Conservation (phyloP, 30 jellyfish, hydroid and myxozoan species). For the Hydractinia echinata region DNA sequence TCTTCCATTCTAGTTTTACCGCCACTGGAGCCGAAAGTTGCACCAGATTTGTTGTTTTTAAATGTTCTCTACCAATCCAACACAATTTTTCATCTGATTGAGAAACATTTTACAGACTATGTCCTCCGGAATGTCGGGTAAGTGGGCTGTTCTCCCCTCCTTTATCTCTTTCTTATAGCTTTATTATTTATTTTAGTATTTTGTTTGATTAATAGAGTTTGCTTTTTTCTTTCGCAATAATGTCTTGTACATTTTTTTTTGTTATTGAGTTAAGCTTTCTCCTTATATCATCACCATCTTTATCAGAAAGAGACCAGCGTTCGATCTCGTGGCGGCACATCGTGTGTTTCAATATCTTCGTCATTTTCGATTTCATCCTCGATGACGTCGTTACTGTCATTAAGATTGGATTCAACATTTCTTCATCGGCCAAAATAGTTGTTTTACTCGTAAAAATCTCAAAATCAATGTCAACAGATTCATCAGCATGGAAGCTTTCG, state of each 20-base stretch:
- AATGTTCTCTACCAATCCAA: constrained; percentile 77
- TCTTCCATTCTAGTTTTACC: constrained; percentile 62
- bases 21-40: constrained; percentile 77
- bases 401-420: not conserved
- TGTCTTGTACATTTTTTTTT: not conserved
- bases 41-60: constrained; percentile 81
- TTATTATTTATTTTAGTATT: no score
- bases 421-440: not conserved
- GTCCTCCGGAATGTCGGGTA: constrained; percentile 87
- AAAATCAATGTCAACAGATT: no score
- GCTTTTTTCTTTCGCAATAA: not conserved
- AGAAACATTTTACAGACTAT: constrained; percentile 89
- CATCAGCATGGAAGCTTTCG: no score
- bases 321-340: no score
- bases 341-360: no score
- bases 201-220: no score
- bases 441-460: not conserved
- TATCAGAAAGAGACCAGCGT: not conserved
- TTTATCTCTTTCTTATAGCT: no score
- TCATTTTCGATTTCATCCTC: no score
- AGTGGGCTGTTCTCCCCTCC: constrained; percentile 9
- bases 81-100: constrained; percentile 91
- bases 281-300: not conserved
- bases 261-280: not conserved
- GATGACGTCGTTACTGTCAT: no score